Evolutionary conservation across 2,888 invertebrate genomes (phyloP), one percentile per base, ranked within the genome.

Genomic region (Tanypteryx hageni): DNA sequence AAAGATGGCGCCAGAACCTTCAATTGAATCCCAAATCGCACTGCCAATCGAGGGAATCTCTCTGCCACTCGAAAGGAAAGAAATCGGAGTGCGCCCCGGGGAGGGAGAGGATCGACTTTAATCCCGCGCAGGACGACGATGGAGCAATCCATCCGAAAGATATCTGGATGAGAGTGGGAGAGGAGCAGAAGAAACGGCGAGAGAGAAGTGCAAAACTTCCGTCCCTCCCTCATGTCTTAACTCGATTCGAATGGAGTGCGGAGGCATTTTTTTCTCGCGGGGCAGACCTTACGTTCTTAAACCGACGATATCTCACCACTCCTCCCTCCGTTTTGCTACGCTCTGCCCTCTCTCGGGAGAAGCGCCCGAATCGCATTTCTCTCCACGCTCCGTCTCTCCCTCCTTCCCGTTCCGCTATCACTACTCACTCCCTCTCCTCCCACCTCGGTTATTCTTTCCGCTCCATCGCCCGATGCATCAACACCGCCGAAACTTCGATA

Each of bases 91-190:
- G 56, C 64, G 44, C 89, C 89, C 27, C 10, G n/a, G 89, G 89
- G 89, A 68, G 44, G 89, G 44, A 31, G 89, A 44, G 89, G 61
- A 89, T 64, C 89, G 64, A 44, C 44, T 64, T 64, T 68, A 64
- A 89, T 89, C 89, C 89, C 56, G 83, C 44, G 82, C 31, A 82
- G 7, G 83, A n/a, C 57, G 18, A 57, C n/a, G 22, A 27, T 57
- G n/a, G 89, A 64, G 89, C 89, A 89, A 89, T 89, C 89, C 89
- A 89, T 89, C 64, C 89, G 64, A 89, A 18, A 44, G 89, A 89
- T 89, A 89, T 89, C 89, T 89, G 89, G 11, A 31, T 13, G 89
- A 89, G 68, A 64, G 64, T 8, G 27, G 89, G 44, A 14, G 89
- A 27, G 64, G 68, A 64, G 64, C 1, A 16, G 89, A 64, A 14